Conservation (phyloP, 2,888 invertebrate genomes). For the Anorthoa munda region DNA sequence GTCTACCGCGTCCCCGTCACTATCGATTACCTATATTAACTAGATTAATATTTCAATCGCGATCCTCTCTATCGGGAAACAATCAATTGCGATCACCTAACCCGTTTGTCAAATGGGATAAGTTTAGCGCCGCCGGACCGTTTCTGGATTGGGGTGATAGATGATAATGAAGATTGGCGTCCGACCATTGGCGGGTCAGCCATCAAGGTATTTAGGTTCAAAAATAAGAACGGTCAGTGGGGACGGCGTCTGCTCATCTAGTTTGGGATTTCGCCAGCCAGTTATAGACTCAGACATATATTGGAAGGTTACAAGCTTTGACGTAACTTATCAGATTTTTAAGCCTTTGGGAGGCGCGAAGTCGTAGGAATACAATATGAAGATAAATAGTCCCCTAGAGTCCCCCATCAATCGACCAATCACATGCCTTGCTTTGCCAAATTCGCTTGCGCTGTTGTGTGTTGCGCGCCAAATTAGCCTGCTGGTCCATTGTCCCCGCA, state of each 20-base stretch:
- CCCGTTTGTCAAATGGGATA: neutral
- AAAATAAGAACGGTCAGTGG: neutral
- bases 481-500: no score
- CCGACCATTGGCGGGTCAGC: neutral
- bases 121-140: neutral
- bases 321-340: neutral
- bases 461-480: no score
- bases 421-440: no score
- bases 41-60: neutral
- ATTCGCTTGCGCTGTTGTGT: no score
- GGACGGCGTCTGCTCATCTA: neutral
- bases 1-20: no score
- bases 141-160: neutral
- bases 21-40: no score
- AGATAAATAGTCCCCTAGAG: no score
- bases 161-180: constrained; percentile 2
- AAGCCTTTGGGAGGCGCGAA: neutral
- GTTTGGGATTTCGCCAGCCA: neutral
- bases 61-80: neutral
- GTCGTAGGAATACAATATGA: neutral
- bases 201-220: neutral
- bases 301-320: constrained; percentile 1
- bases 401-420: no score
- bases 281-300: neutral
- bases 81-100: neutral